Conservation (phyloP, 2,797 vertebrate species). For the Passerculus sandwichensis region DNA sequence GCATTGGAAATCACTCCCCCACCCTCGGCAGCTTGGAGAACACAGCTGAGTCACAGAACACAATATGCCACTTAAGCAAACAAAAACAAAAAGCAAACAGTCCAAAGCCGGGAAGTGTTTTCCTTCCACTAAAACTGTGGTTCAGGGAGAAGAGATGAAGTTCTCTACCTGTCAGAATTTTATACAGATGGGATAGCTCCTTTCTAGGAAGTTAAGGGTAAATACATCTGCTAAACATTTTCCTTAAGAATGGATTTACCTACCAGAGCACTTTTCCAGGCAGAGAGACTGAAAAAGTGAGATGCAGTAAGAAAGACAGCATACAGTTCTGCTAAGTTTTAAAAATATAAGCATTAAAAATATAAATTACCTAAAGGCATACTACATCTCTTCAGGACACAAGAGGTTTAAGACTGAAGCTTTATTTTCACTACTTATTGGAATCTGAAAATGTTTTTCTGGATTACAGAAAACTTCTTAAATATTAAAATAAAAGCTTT, state of each 20-base stretch:
- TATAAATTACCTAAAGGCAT: background rate
- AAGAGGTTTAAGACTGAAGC: background rate
- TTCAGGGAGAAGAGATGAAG: background rate
- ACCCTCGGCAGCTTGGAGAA: background rate
- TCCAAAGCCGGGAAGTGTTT: background rate
- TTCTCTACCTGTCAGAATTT: background rate
- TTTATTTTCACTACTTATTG: background rate
- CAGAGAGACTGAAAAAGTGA: background rate
- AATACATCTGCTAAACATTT: background rate
- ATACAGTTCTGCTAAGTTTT: background rate
- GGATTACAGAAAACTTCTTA: background rate
- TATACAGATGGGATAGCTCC: background rate
- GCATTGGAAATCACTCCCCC: conserved; percentile 10
- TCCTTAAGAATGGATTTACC: background rate
- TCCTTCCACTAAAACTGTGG: background rate
- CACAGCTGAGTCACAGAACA: conserved; percentile 23
- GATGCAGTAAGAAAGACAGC: background rate
- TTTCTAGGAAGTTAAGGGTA: background rate
- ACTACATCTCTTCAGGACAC: background rate
- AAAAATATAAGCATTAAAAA: background rate
- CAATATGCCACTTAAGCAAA: conserved; percentile 18
- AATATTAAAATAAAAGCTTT: conserved; percentile 12
- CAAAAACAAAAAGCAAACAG: conserved; percentile 18
- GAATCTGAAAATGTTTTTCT: background rate
- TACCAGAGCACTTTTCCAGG: background rate